Evolutionary conservation across 1,140 invertebrate species (phyloP).

Genomic region (Drosophila littoralis): DNA sequence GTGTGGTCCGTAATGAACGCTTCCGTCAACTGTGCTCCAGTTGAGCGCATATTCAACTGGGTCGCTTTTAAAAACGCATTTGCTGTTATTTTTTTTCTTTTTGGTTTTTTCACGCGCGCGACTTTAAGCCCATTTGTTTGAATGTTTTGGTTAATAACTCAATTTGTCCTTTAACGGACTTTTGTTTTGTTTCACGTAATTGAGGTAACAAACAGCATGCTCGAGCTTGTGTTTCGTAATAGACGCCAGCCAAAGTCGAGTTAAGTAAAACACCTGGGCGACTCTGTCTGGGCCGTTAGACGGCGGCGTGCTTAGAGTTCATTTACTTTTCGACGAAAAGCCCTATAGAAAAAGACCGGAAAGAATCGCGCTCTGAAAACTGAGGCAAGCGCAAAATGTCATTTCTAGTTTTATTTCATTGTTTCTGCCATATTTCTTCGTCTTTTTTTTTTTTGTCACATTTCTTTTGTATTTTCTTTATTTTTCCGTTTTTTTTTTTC

Average conservation of each 20-base stretch:
- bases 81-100: neutral
- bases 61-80: slow-evolving; percentile 63
- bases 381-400: slow-evolving; percentile 33
- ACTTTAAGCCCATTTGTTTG: slow-evolving; percentile 38
- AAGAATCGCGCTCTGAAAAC: slow-evolving; percentile 20
- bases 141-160: slow-evolving; percentile 57
- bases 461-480: slow-evolving; percentile 10
- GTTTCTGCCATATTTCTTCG: no score
- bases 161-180: slow-evolving; percentile 67
- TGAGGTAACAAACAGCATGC: slow-evolving; percentile 26
- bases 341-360: slow-evolving; percentile 51
- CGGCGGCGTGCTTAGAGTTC: slow-evolving; percentile 56
- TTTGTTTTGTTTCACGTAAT: slow-evolving; percentile 27
- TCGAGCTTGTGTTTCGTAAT: slow-evolving; percentile 27
- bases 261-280: slow-evolving; percentile 22
- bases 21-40: slow-evolving; percentile 59
- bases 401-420: slow-evolving; percentile 51
- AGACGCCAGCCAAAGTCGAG: neutral
- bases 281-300: slow-evolving; percentile 57
- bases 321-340: slow-evolving; percentile 74
- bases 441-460: neutral
- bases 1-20: slow-evolving; percentile 70
- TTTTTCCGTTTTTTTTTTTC: slow-evolving; percentile 21
- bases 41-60: slow-evolving; percentile 25
- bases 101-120: slow-evolving; percentile 23